Base-by-base conservation (phyloP, 2,113 vertebrate species). In the Chionomys nivalis region DNA sequence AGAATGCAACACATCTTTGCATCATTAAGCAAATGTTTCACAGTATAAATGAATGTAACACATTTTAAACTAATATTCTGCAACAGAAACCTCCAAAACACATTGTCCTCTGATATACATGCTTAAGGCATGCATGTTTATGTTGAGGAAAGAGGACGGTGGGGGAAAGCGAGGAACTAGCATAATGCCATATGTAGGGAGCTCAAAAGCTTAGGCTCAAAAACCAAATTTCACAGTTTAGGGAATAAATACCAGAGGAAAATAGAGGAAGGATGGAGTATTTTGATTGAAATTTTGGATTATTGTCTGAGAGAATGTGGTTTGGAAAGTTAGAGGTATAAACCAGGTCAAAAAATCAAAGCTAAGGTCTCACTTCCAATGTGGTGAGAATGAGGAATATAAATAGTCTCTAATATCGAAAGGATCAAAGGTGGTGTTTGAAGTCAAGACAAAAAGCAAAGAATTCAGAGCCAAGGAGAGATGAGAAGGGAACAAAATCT, bases 391-490 rank as follows among this genome's bases (percentile, higher is more conserved):
- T 82, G 24, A 88, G 23, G 23, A 58, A 26, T 23, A 65, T 14
- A 24, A 61, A 7, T 44, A 61, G 39, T 91, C 58, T 42, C 1
- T 66, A 55, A 52, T 39, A 73, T 47, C 49, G 26, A 95, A 94
- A 44, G 58, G 14, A 17, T 14, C 33, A 55, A 70, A 70, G 23
- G 49, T 88, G 19, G n/a, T 2, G 49, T 90, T 96, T 93, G 68
- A 96, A n/a, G 55, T 78, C 9, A 70, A 36, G 11, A n/a, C 63
- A 82, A 24, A 86, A 89, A 93, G 63, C 49, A 73, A 94, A 58
- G 55, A 90, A 90, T 95, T 91, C 10, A 87, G 33, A 16, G 33
- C 36, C 83, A 93, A 55, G 23, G 13, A 13, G 58, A 94, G 3
- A 72, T 58, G 42, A 92, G 31, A 76, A 89, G 13, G 39, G 47